Base-by-base conservation (phyloP, 2,113 vertebrate species). In the Girardinichthys multiradiatus region DNA sequence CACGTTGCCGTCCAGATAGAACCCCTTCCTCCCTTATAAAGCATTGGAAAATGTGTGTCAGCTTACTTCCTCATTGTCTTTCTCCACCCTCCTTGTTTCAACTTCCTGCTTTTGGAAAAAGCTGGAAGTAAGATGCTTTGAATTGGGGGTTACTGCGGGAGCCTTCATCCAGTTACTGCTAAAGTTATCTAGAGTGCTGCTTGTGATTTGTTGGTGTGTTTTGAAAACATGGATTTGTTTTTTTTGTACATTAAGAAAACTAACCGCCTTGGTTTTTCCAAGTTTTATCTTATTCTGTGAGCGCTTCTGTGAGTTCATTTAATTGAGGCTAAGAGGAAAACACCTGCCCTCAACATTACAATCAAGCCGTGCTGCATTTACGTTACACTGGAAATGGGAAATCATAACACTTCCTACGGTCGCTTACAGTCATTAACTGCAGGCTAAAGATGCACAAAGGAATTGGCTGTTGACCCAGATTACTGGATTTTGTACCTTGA, bases 1-100 rank as follows among this genome's bases (percentile, higher is more conserved):
- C 74, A 19, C 42, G 29, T 4, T 33, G 65, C 61, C 57, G 57
- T 70, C 64, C 63, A 64, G 15, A 68, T 68, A 17, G 64, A 76
- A 60, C 75, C 74, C 80, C 21, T 14, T 35, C 24, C 33, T 39
- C 61, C 21, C 59, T 10, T 71, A 64, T 64, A 19, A 65, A 83
- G 68, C 58, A 37, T 78, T 90, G 91, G 90, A 93, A 91, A 91
- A 86, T 89, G 75, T 83, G 82, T 13, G 59, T 90, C 84, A 68
- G 73, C 79, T n/a, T 54, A 86, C 88, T 90, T 92, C 87, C 84
- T 84, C 81, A 77, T 78, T 65, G 54, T 78, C 30, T 7, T 4
- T 68, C 70, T 37, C 68, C 84, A 83, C 77, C 75, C 86, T 81
- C 77, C 79, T 77, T 11, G 15, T 70, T 76, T 64, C 48, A 77